Evolutionary conservation across 2,888 invertebrate species (phyloP).

Genomic region (Lithodes maja): DNA sequence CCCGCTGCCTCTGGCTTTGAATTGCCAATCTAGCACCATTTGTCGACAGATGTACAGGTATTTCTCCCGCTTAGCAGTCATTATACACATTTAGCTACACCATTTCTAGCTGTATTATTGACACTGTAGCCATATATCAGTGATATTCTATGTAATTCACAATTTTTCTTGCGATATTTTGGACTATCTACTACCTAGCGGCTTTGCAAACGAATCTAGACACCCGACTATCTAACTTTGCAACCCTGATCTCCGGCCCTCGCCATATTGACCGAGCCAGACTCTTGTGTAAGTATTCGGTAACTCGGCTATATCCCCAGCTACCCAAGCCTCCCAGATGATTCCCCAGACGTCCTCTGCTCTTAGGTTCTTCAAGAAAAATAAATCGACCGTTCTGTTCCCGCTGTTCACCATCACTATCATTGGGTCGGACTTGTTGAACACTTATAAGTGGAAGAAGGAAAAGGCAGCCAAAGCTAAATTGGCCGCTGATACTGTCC

Average conservation of each 20-base stretch:
- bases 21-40: no score
- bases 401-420: constrained; percentile 31
- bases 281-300: constrained; percentile 4
- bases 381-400: constrained; percentile 33
- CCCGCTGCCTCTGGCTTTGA: not conserved
- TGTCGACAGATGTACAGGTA: no score
- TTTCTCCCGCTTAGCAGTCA: no score
- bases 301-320: not conserved
- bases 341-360: not conserved
- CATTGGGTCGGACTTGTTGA: constrained; percentile 35
- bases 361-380: not conserved
- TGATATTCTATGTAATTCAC: no score
- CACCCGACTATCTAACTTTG: no score
- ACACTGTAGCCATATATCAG: no score
- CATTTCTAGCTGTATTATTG: no score
- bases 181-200: no score
- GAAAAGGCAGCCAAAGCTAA: constrained; percentile 8
- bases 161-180: no score
- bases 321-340: not conserved
- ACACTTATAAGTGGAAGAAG: constrained; percentile 41
- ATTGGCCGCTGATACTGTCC: not conserved
- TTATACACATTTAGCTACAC: no score
- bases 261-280: constrained; percentile 11
- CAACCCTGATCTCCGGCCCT: not conserved
- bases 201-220: no score